Conservation (phyloP, 2,888 invertebrate genomes). For the Pandemis corylana region DNA sequence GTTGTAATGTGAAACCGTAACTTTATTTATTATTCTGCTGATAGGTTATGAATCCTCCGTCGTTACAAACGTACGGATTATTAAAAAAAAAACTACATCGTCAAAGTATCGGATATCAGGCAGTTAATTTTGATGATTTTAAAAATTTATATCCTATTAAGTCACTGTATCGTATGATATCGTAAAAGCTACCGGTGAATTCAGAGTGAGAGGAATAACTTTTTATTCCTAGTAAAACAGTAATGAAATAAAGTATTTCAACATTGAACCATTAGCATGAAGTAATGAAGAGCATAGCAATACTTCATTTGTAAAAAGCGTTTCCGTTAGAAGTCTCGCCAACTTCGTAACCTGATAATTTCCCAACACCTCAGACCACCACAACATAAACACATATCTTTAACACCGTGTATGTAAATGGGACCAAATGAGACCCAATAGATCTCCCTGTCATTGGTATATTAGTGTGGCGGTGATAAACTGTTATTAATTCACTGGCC, state of each 20-base stretch:
- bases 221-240: slow-evolving; percentile 8
- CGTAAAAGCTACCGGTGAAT: slow-evolving; percentile 35
- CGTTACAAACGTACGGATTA: slow-evolving; percentile 57
- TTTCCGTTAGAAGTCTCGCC: neutral
- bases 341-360: neutral
- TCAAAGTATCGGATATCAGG: slow-evolving; percentile 55
- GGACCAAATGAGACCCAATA: slow-evolving; percentile 49
- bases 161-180: slow-evolving; percentile 43
- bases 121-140: slow-evolving; percentile 54
- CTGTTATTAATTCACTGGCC: slow-evolving; percentile 65
- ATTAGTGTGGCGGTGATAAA: slow-evolving; percentile 69
- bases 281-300: neutral
- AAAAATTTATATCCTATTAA: slow-evolving; percentile 49
- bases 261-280: too few relatives aligned
- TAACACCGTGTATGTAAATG: slow-evolving; percentile 44
- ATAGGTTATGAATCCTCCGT: slow-evolving; percentile 56
- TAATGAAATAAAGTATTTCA: neutral
- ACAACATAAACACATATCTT: slow-evolving; percentile 32
- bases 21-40: slow-evolving; percentile 69
- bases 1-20: slow-evolving; percentile 67
- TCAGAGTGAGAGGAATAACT: slow-evolving; percentile 7
- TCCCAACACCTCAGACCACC: slow-evolving; percentile 34
- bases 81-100: slow-evolving; percentile 51
- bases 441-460: slow-evolving; percentile 60
- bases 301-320: neutral